Conservation (phyloP, 2,888 invertebrate genomes). For the Oxycera nigricornis region DNA sequence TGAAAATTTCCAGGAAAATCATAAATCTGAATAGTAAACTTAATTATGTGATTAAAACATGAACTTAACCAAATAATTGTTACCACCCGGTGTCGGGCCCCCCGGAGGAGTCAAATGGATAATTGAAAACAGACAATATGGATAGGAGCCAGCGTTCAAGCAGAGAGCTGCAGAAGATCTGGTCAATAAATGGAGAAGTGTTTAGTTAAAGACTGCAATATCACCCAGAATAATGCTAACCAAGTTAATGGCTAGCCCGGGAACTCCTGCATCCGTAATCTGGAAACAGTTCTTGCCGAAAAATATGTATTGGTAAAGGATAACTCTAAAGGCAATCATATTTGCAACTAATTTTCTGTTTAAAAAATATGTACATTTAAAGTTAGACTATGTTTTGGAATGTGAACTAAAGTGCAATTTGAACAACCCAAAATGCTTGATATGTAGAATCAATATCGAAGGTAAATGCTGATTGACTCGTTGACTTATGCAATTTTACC, state of each 20-base stretch:
- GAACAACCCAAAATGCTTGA: background rate
- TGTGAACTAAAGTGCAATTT: background rate
- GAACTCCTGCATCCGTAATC: background rate
- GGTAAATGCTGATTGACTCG: background rate
- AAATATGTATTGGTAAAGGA: background rate
- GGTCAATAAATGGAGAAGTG: background rate
- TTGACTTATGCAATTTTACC: background rate
- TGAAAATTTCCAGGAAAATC: background rate
- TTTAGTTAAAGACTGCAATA: background rate
- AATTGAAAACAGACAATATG: background rate
- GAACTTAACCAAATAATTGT: constrained; percentile 27
- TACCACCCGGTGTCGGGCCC: background rate
- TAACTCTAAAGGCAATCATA: background rate
- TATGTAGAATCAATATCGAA: background rate
- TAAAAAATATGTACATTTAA: background rate
- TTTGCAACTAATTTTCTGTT: background rate
- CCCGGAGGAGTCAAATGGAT: background rate
- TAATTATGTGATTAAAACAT: constrained; percentile 36
- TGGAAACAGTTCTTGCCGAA: background rate
- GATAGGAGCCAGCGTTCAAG: background rate
- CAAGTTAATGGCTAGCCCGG: background rate
- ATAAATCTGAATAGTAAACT: constrained; percentile 33
- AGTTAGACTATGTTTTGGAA: background rate
- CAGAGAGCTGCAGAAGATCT: background rate
- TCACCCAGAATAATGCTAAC: background rate